Conservation (phyloP, 2,888 invertebrate species). For the Caenorhabditis auriculariae region DNA sequence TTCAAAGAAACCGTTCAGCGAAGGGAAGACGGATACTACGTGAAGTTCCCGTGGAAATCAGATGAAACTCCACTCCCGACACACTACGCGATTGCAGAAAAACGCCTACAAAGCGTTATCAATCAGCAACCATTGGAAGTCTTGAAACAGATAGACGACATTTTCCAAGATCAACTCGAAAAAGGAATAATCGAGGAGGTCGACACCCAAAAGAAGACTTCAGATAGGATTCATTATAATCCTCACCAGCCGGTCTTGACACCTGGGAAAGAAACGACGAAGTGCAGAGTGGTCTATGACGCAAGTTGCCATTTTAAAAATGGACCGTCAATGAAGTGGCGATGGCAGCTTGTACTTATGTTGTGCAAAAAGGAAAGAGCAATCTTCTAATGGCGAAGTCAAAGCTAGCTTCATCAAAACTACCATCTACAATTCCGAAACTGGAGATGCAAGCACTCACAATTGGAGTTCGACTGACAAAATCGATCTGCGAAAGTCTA, state of each 20-base stretch:
- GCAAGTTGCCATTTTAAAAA: constrained; percentile 13
- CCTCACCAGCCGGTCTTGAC: constrained; percentile 27
- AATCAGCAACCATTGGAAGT: constrained; percentile 1
- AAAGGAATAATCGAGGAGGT: constrained; percentile 33
- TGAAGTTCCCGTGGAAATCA: constrained; percentile 2
- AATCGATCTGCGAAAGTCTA: not conserved
- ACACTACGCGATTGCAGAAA: constrained; percentile 4
- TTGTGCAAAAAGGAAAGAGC: no score
- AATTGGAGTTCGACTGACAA: constrained; percentile 4
- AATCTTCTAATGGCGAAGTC: no score
- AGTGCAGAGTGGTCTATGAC: constrained; percentile 32
- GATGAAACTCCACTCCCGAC: not conserved
- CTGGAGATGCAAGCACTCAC: constrained; percentile 12
- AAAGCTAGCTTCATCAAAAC: constrained; percentile 1
- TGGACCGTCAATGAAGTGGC: constrained; percentile 25
- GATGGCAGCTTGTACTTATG: no score
- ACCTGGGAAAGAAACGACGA: constrained; percentile 19
- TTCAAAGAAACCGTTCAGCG: constrained; percentile 8
- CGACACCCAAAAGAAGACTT: not conserved
- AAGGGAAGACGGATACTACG: constrained; percentile 11
- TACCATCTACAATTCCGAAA: constrained; percentile 8
- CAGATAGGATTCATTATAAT: constrained; percentile 15
- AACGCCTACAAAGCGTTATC: not conserved
- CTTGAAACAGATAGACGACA: constrained; percentile 16
- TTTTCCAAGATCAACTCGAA: constrained; percentile 30